Base-by-base conservation (phyloP, 1,140 invertebrate species). In the Drosophila kanapiae region DNA sequence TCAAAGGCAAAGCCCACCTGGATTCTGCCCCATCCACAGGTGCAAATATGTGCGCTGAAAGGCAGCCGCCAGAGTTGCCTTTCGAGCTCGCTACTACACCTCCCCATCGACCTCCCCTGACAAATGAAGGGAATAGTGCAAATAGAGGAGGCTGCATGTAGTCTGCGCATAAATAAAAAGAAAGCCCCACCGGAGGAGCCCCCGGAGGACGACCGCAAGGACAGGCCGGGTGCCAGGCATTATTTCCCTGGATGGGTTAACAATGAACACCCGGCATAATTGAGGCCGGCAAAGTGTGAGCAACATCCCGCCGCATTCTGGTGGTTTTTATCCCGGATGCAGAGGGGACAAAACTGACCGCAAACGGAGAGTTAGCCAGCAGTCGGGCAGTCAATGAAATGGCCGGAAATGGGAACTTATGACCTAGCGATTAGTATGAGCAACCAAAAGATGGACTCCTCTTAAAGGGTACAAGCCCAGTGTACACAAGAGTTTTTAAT, bases 101-200 rank as follows among this genome's bases (percentile, higher is more conserved):
- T 10, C 75, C 47, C 43, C 51, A 54, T 31, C 60, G 18, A 27
- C 59, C 42, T 10, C 78, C 40, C 60, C 57, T 81, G 82, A 68
- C 71, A 82, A 62, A 85, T 80, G 74, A 37, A 63, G 40, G 43
- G 37, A 45, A 40, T 49, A 42, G 57, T 54, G 43, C 67, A 70
- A 68, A 48, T 53, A 45, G 27, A 71, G 35, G 13, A 18, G 69
- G 43, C 1, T n/a, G 23, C 31, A 16, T 29, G 43, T 10, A 38
- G 18, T 33, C n/a, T 38, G 33, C 38, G 45, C 80, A 71, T 83
- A 80, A 83, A 84, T 83, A 84, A 84, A 80, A 71, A 67, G 38
- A 53, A 54, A 64, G 40, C 43, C 70, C 43, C 29, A 35, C 43
- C 14, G 42, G 51, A 49, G 60, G n/a, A 68, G 14, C n/a, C 29